These are phyloP conservation scores for Lepidochrysops patricia DNA, from an alignment of 2,888 invertebrate species.

Conservation along the genomic window DNA sequence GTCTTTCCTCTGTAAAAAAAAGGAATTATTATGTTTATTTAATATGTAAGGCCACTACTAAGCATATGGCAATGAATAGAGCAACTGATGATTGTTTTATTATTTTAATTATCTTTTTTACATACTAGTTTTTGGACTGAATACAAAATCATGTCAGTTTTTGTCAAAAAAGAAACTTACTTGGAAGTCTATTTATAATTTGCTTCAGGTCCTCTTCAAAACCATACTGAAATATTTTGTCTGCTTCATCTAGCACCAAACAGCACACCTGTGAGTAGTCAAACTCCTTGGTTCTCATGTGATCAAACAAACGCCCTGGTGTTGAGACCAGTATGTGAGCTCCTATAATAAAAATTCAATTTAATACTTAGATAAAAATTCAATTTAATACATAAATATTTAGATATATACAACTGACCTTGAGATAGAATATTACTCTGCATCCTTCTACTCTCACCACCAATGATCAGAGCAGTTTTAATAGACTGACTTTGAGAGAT, in stretches of 20 bases:
- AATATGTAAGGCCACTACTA: too few relatives aligned
- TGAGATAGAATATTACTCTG: constrained; percentile 89
- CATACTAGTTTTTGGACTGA: too few relatives aligned
- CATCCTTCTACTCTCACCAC: constrained; percentile 89
- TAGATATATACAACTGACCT: constrained; percentile 57
- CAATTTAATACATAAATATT: background rate
- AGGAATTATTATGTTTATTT: too few relatives aligned
- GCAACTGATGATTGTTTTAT: too few relatives aligned
- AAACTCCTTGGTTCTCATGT: constrained; percentile 93
- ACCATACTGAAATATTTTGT: constrained; percentile 95
- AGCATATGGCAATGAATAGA: too few relatives aligned
- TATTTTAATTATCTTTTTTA: too few relatives aligned
- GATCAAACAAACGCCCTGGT: constrained; percentile 95
- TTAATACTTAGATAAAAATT: too few relatives aligned
- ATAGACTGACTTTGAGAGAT: constrained; percentile 85
- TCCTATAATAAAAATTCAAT: constrained; percentile 52
- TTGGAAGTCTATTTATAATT: constrained; percentile 91
- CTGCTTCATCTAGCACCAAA: constrained; percentile 96
- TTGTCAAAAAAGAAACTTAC: constrained; percentile 77
- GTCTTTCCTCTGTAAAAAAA: constrained; percentile 82
- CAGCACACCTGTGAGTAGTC: constrained; percentile 91
- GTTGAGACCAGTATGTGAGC: constrained; percentile 95
- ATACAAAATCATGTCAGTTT: too few relatives aligned
- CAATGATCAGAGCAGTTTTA: constrained; percentile 92
- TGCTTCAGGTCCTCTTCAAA: constrained; percentile 97